Evolutionary conservation across 2,888 invertebrate species (phyloP), one percentile per base, ranked within the genome.

Genomic region (Steinernema carpocapsae): DNA sequence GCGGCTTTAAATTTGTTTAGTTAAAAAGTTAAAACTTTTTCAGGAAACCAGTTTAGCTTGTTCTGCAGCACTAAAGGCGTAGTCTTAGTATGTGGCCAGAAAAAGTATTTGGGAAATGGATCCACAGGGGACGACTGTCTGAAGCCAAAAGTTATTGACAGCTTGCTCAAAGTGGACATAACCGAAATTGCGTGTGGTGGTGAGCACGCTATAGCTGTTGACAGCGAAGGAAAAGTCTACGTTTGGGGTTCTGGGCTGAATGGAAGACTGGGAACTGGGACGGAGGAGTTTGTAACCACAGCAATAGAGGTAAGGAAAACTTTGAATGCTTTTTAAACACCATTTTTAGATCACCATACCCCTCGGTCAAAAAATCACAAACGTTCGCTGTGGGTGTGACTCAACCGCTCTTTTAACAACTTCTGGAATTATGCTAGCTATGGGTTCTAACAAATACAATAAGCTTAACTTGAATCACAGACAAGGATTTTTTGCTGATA

Each of bases 71-170:
- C 92, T 82, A 90, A 91, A 73, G 93, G 93, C 7, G 90, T 91
- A n/a, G 88, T 92, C 0, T 89, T 92, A 84, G 91, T 92, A 43
- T 92, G 92, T 87, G 93, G 93, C 0, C 91, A 91, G 84, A 92
- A 92, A 32, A 88, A 90, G 7, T 89, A 89, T 76, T 91, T 91
- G 73, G 73, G 84, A 74, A 73, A 56, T 76, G 79, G 82, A 75
- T 43, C 80, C 43, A 59, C 64, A 37, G 72, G 51, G 7, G 78
- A 78, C 12, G 80, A 82, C 46, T 72, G 64, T 46, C 71, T 82
- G 43, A 88, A 89, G 81, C 92, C 92, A 2, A 91, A 91, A 83
- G 86, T 92, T 0, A 90, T 90, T 71, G 90, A 90, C 77, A 83
- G 86, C n/a, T 79, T 90, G 26, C 84, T 90, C 22, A 88, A 91